Percentiles rank a stretch among this genome's conserved stretches.
phyloP scores from a whole-genome alignment of 2,797 vertebrate genomes.

The Mormyrus hasselquistii region DNA sequence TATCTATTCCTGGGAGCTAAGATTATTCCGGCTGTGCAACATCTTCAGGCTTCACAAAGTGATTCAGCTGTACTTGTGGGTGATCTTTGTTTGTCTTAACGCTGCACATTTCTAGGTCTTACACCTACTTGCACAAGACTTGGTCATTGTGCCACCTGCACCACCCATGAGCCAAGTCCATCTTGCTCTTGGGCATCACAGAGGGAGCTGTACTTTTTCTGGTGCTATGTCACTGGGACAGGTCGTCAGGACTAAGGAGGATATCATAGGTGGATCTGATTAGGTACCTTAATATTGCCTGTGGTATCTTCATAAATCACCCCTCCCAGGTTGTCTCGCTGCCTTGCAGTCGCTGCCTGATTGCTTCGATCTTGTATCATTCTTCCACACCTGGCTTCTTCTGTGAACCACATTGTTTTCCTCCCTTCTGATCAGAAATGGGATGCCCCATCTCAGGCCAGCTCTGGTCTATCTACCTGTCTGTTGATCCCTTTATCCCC shows the following conservation, averaged over 20 bases:
- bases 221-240: no score
- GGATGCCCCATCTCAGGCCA: no score
- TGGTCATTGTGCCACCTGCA: not conserved
- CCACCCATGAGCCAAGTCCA: not conserved
- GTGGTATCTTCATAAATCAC: no score
- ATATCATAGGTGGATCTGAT: no score
- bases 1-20: not conserved
- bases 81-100: not conserved
- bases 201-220: no score
- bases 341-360: not conserved
- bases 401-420: no score
- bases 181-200: no score
- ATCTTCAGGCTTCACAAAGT: not conserved
- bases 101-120: not conserved
- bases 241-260: no score
- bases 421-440: no score
- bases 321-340: not conserved
- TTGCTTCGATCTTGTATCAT: not conserved
- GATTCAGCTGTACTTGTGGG: not conserved
- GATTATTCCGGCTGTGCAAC: not conserved
- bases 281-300: no score
- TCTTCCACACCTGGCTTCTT: not conserved
- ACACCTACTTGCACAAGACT: not conserved
- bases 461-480: not conserved
- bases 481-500: not conserved